Percentiles rank a stretch among this genome's conserved stretches.
Conservation (phyloP, 2,888 invertebrate species). For the Galerucella pusilla region DNA sequence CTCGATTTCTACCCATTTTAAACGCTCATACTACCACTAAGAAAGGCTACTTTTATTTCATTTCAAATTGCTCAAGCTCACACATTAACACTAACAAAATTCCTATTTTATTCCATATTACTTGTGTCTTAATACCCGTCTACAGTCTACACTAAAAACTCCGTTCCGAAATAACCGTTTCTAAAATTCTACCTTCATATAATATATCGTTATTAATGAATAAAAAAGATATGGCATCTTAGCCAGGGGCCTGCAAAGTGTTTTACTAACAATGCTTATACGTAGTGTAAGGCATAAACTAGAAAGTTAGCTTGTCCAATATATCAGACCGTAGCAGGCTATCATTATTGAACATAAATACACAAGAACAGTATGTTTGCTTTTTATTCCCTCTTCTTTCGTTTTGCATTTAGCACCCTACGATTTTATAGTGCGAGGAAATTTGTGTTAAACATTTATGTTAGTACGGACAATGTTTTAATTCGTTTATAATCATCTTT, state of each 20-base stretch:
- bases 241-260: slow-evolving; percentile 60
- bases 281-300: slow-evolving; percentile 58
- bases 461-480: no score
- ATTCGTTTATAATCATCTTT: background rate
- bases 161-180: slow-evolving; percentile 1
- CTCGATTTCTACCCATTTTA: no score
- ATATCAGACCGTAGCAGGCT: slow-evolving; percentile 63
- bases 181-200: background rate
- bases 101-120: no score
- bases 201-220: slow-evolving; percentile 48
- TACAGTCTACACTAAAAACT: background rate
- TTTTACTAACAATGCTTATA: slow-evolving; percentile 59
- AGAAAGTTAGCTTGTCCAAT: slow-evolving; percentile 61
- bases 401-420: slow-evolving; percentile 29
- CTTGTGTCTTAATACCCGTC: no score
- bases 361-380: slow-evolving; percentile 53
- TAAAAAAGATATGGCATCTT: slow-evolving; percentile 57
- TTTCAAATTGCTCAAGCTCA: no score
- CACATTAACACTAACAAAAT: no score
- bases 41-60: no score
- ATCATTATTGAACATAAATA: slow-evolving; percentile 64
- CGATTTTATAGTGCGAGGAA: background rate
- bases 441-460: background rate
- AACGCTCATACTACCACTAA: no score
- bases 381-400: slow-evolving; percentile 33